Base-by-base conservation (phyloP, 2,797 vertebrate species). In the Kryptolebias ocellatus region DNA sequence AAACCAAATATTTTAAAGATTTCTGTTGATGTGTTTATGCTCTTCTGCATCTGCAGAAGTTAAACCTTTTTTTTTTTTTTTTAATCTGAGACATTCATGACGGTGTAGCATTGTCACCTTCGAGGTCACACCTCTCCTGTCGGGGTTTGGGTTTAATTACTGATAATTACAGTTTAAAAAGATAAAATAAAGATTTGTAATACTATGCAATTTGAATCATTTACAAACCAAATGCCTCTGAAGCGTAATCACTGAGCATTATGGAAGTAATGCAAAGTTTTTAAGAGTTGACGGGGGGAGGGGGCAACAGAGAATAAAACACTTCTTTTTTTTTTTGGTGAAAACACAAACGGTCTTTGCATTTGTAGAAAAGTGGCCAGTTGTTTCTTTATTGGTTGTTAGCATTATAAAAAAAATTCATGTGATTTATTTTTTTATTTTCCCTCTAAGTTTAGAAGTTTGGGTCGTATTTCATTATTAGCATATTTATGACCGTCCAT, bases 131-230 rank as follows among this genome's bases (percentile, higher is more conserved):
- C 31, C 4, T 31, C 31, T 37, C 6, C 34, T 37, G 34, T 37
- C 8, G 9, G 81, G 71, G 81, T 88, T 71, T 83, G 66, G 76
- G 62, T 81, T 78, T 85, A 82, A 83, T 85, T 86, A 81, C 81
- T 81, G 60, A 61, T 80, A 80, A 87, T 84, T 78, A 80, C 45
- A 58, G 62, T 89, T 87, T 86, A 47, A 89, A 88, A 83, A 78
- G 63, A 60, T 67, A 80, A 80, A 69, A 24, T 24, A 24, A 60
- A 58, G 72, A 88, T 88, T 89, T 89, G 84, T 88, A 85, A 84
- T 74, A 65, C 79, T 72, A 63, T 80, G 77, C 82, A 88, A 77
- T 65, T 86, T 88, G 83, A 34, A 20, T 34, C 81, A 85, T 70
- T 69, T 73, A 74, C 74, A 67, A 62, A 70, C 61, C 39, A 67